Percentiles rank a stretch among this genome's conserved stretches.
Evolutionary conservation across 2,797 vertebrate genomes (phyloP).

Genomic region (Lerista edwardsae): DNA sequence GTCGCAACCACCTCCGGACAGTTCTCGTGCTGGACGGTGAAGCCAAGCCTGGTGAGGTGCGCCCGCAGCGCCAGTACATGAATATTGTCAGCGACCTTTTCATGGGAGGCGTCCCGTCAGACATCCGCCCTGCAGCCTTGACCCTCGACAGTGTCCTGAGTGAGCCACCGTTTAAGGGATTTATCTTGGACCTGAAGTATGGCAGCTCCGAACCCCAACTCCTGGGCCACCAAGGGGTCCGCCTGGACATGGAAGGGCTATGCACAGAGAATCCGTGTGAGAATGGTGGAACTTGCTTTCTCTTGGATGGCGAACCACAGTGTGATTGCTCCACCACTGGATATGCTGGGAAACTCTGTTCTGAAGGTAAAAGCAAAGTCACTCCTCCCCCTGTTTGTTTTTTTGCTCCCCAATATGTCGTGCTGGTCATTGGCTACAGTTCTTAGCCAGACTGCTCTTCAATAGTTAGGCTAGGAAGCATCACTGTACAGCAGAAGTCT

Average conservation of each 20-base stretch:
- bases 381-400: neutral
- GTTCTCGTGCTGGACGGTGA: slow-evolving; percentile 89
- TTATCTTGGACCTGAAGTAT: slow-evolving; percentile 92
- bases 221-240: slow-evolving; percentile 88
- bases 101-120: slow-evolving; percentile 89
- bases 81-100: slow-evolving; percentile 96
- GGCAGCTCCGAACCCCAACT: slow-evolving; percentile 89
- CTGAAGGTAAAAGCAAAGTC: slow-evolving; percentile 88
- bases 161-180: slow-evolving; percentile 88
- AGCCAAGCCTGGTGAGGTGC: slow-evolving; percentile 86
- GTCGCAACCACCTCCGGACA: slow-evolving; percentile 87
- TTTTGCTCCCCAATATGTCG: neutral
- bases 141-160: slow-evolving; percentile 87
- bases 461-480: neutral
- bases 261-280: slow-evolving; percentile 94
- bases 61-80: slow-evolving; percentile 91
- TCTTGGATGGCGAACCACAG: slow-evolving; percentile 89
- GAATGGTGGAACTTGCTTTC: slow-evolving; percentile 93
- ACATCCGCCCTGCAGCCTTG: slow-evolving; percentile 89
- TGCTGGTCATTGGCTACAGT: neutral
- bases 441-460: neutral
- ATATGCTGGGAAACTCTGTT: slow-evolving; percentile 92
- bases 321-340: slow-evolving; percentile 97
- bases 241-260: slow-evolving; percentile 90
- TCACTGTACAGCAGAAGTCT: neutral